These are phyloP conservation scores for Macropis europaea DNA, from an alignment of 2,888 invertebrate species.

Conservation along the genomic window DNA sequence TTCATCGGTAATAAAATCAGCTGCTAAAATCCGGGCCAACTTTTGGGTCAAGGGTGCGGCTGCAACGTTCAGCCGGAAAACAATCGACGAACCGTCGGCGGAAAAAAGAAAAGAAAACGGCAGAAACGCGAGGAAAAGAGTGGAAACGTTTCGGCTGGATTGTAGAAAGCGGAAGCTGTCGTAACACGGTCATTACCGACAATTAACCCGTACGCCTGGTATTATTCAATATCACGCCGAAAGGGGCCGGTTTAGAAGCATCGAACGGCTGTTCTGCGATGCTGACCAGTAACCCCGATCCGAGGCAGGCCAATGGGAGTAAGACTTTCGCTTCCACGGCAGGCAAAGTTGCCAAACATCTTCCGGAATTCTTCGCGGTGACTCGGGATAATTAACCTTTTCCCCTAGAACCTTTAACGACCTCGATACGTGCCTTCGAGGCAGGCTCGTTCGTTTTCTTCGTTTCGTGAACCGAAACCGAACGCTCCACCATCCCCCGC, in stretches of 20 bases:
- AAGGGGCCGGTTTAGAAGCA: neutral
- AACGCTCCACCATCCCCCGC: neutral
- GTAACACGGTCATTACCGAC: conserved; percentile 43
- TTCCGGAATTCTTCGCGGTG: conserved; percentile 53
- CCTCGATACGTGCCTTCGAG: conserved; percentile 45
- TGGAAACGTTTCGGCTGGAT: neutral
- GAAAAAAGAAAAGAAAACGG: neutral
- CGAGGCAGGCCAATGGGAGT: conserved; percentile 28
- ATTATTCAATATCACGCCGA: conserved; percentile 45
- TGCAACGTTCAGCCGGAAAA: neutral
- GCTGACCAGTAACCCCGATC: conserved; percentile 50
- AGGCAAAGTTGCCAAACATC: conserved; percentile 50
- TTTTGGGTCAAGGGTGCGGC: conserved; percentile 6
- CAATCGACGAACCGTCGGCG: conserved; percentile 6
- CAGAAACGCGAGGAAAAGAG: neutral
- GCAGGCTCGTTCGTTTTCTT: conserved; percentile 9
- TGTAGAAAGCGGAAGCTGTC: conserved; percentile 45
- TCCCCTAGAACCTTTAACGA: conserved; percentile 54
- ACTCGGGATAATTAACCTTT: conserved; percentile 54
- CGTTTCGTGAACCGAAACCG: conserved; percentile 34
- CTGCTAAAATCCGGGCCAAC: neutral
- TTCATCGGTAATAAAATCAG: too few relatives aligned
- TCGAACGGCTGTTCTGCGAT: conserved; percentile 17
- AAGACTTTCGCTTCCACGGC: conserved; percentile 53
- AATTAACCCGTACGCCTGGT: conserved; percentile 30